Evolutionary conservation across 2,113 vertebrate species (phyloP).

Genomic region (Cavia aperea): DNA sequence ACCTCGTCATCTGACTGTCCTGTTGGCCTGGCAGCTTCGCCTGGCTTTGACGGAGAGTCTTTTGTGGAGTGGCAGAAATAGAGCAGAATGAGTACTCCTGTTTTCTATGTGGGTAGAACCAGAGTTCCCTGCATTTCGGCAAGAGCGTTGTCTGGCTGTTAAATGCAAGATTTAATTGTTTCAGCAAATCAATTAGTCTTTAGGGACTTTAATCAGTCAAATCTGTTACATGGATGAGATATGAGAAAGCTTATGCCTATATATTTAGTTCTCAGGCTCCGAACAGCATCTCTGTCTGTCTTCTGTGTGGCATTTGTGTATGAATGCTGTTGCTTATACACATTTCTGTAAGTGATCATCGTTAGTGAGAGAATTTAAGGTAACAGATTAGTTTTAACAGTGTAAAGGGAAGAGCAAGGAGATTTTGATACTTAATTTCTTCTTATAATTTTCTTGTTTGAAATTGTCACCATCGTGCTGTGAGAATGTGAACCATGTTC

Average conservation of each 20-base stretch:
- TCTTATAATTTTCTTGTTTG: background rate
- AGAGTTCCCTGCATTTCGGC: background rate
- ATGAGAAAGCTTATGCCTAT: constrained; percentile 33
- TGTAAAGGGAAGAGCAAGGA: background rate
- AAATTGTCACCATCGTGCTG: background rate
- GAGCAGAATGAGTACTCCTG: background rate
- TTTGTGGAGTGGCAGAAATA: background rate
- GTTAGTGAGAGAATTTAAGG: background rate
- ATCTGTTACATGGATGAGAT: constrained; percentile 48
- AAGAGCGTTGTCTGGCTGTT: constrained; percentile 43
- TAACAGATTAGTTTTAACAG: background rate
- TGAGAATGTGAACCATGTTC: background rate
- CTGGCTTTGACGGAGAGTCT: background rate
- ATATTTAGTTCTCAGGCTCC: background rate
- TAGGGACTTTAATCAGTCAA: constrained; percentile 45
- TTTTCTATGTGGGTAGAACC: background rate
- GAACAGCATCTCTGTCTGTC: background rate
- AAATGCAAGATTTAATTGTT: constrained; percentile 51
- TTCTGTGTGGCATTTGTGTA: background rate
- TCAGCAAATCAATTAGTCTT: constrained; percentile 63
- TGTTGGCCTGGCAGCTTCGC: background rate
- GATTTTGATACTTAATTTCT: background rate
- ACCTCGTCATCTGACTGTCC: background rate
- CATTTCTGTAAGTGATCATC: background rate
- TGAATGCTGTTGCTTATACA: background rate